A percentile compares a stretch with the other conserved stretches of the same genome.
These are phyloP conservation scores for Drosophila pruinosa DNA, from an alignment of 1,140 invertebrate species.

Conservation along the genomic window DNA sequence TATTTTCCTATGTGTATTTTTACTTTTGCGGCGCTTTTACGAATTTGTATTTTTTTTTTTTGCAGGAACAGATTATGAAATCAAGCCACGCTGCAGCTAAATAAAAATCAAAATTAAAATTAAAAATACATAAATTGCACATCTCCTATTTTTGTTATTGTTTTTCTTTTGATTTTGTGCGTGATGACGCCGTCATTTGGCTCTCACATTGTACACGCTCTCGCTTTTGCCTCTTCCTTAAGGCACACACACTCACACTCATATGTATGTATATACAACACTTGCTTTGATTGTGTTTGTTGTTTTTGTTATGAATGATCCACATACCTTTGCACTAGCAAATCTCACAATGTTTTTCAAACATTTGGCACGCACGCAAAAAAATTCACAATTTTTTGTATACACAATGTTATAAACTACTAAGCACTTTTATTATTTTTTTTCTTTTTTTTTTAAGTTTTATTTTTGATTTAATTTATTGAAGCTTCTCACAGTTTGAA, in stretches of 20 bases:
- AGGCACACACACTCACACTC: slow-evolving; percentile 25
- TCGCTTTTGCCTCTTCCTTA: slow-evolving; percentile 17
- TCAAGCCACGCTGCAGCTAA: slow-evolving; percentile 18
- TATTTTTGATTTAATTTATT: slow-evolving; percentile 27
- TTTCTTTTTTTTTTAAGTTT: background rate
- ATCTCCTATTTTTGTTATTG: slow-evolving; percentile 1
- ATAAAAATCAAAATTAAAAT: background rate
- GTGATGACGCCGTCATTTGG: slow-evolving; percentile 2
- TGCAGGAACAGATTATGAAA: slow-evolving; percentile 30
- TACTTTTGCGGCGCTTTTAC: slow-evolving; percentile 16
- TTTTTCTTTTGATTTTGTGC: slow-evolving; percentile 6
- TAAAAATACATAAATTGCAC: background rate
- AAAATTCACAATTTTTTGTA: slow-evolving; percentile 14
- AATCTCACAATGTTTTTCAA: slow-evolving; percentile 10
- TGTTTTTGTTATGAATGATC: slow-evolving; percentile 33
- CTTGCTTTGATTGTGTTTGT: slow-evolving; percentile 12
- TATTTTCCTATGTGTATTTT: slow-evolving; percentile 28
- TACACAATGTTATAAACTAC: background rate
- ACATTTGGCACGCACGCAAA: slow-evolving; percentile 31
- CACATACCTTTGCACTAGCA: slow-evolving; percentile 43
- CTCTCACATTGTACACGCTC: slow-evolving; percentile 5
- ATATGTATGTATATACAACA: background rate
- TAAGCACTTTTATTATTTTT: slow-evolving; percentile 7
- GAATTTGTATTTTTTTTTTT: background rate
- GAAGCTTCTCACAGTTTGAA: slow-evolving; percentile 53